Evolutionary conservation across 2,797 vertebrate genomes (phyloP).

Genomic region (Brotula barbata): DNA sequence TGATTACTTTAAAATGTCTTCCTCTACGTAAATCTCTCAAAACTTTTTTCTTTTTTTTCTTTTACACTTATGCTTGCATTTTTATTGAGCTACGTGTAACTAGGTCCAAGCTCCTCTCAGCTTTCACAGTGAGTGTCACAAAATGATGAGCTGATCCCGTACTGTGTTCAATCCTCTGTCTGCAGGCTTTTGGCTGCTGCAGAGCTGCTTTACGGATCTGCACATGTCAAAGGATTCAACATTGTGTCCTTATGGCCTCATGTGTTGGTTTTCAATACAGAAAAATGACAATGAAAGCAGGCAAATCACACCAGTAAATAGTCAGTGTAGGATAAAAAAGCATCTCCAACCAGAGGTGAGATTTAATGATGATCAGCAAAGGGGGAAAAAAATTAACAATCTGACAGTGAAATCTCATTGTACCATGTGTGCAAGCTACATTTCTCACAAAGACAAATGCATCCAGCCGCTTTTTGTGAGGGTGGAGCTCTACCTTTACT

Average conservation of each 20-base stretch:
- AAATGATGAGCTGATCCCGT: neutral
- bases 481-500: neutral
- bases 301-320: slow-evolving; percentile 1
- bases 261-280: neutral
- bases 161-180: neutral
- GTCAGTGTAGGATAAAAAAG: neutral
- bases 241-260: neutral
- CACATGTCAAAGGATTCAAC: neutral
- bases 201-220: neutral
- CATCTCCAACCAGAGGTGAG: neutral
- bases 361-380: neutral
- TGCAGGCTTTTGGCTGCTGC: neutral
- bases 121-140: neutral
- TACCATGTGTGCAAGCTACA: neutral
- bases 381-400: neutral
- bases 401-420: neutral
- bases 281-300: neutral
- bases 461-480: neutral
- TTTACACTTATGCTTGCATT: neutral
- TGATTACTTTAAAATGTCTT: too few species aligned
- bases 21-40: too few species aligned
- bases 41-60: too few species aligned
- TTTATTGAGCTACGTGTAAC: neutral
- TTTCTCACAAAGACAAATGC: neutral
- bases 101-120: neutral